Evolutionary conservation across 2,888 invertebrate genomes (phyloP).

Genomic region (Noctua janthina): DNA sequence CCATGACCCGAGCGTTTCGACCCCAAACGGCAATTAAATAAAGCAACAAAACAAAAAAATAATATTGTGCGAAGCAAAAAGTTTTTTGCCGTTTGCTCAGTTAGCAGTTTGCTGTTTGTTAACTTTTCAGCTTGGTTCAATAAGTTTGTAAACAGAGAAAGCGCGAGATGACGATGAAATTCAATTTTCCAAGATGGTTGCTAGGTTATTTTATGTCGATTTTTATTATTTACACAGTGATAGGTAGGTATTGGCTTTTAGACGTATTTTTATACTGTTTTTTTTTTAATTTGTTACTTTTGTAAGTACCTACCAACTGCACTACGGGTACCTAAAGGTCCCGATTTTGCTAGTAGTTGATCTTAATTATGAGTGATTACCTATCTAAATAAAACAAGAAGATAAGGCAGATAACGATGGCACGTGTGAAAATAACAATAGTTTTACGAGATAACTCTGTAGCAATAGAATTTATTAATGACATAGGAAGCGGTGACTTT

Average conservation of each 20-base stretch:
- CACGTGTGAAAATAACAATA: not conserved
- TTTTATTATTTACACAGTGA: not conserved
- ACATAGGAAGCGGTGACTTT: not conserved
- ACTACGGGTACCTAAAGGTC: not conserved
- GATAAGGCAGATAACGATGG: not conserved
- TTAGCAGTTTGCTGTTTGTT: slow-evolving; percentile 23
- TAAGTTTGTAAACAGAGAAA: slow-evolving; percentile 17
- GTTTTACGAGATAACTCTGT: not conserved
- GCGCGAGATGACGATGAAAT: slow-evolving; percentile 8
- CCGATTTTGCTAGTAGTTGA: not conserved
- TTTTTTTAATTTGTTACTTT: not conserved
- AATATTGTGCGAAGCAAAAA: slow-evolving; percentile 5
- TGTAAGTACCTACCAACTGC: too few species aligned
- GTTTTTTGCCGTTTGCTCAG: slow-evolving; percentile 14
- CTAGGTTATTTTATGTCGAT: not conserved
- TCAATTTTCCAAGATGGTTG: slow-evolving; percentile 7
- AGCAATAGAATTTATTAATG: not conserved
- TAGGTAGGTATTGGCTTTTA: not conserved
- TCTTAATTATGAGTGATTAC: not conserved
- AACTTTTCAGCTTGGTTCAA: slow-evolving; percentile 29
- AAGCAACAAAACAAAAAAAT: not conserved
- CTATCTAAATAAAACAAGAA: not conserved
- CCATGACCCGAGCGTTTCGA: too few species aligned
- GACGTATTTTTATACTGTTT: too few species aligned
- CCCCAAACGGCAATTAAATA: not conserved